Conservation (phyloP, 2,888 invertebrate species). For the Matsumyia berberina region DNA sequence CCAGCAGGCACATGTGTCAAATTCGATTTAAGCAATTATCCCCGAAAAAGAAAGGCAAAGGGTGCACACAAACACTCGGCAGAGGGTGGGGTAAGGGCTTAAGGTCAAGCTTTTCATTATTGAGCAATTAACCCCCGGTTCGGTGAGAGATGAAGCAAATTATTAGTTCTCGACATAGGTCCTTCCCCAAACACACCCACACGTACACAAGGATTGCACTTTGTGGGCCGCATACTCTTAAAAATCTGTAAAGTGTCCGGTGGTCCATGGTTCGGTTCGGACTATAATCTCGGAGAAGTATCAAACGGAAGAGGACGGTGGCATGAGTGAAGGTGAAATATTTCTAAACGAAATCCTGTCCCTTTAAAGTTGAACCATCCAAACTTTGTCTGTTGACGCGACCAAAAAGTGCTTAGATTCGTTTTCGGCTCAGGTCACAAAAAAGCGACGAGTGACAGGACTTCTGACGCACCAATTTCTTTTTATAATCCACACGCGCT, state of each 20-base stretch:
- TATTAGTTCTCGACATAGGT: slow-evolving; percentile 63
- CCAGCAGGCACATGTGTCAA: slow-evolving; percentile 75
- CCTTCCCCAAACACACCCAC: not conserved
- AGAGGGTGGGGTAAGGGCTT: slow-evolving; percentile 37
- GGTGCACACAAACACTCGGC: slow-evolving; percentile 21
- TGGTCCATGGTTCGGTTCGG: no score
- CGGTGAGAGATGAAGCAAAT: slow-evolving; percentile 57
- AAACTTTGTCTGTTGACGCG: no score
- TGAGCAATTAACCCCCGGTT: slow-evolving; percentile 63
- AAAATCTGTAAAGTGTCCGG: slow-evolving; percentile 9
- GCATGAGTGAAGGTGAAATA: no score
- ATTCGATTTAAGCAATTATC: slow-evolving; percentile 75
- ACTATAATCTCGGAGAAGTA: no score
- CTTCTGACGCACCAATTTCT: no score
- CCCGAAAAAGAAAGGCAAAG: slow-evolving; percentile 55
- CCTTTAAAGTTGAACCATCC: no score
- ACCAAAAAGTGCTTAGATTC: no score
- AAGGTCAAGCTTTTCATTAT: slow-evolving; percentile 74
- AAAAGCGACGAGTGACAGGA: no score
- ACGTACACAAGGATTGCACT: not conserved
- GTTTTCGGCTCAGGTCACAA: no score
- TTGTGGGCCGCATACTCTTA: not conserved
- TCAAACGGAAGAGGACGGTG: no score
- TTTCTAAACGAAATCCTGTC: no score
- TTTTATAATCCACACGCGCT: no score